Evolutionary conservation across 2,888 invertebrate genomes (phyloP).

Genomic region (Rhorus exstirpatorius): DNA sequence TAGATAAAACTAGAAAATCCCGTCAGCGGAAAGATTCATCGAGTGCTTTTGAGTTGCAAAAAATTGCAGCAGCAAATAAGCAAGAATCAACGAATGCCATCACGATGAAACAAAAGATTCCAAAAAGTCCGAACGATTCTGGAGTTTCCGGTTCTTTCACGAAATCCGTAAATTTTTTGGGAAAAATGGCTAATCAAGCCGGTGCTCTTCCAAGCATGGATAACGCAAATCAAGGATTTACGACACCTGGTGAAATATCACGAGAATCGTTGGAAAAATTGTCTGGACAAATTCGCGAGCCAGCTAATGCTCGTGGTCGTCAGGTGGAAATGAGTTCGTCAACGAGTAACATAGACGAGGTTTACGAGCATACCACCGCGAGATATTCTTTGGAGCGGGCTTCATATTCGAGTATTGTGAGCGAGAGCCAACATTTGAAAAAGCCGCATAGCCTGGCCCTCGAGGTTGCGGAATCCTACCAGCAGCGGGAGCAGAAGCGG

Average conservation of each 20-base stretch:
- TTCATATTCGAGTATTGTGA: neutral
- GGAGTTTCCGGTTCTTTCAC: neutral
- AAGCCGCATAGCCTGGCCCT: neutral
- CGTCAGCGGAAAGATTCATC: neutral
- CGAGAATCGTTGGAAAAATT: constrained; percentile 10
- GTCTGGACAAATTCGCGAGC: constrained; percentile 2
- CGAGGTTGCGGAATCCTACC: neutral
- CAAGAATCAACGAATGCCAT: neutral
- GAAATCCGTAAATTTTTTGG: neutral
- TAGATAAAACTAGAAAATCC: neutral
- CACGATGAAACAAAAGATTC: neutral
- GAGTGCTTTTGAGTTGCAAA: neutral
- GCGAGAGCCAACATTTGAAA: constrained; percentile 2
- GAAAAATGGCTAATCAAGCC: neutral
- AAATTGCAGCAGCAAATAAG: neutral
- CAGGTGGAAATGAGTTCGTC: neutral
- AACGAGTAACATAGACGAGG: neutral
- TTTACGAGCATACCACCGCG: neutral
- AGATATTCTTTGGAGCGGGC: neutral
- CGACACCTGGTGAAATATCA: neutral
- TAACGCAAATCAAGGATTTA: neutral
- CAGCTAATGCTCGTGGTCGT: neutral
- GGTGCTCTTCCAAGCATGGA: constrained; percentile 7
- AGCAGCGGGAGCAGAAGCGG: neutral
- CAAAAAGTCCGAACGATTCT: neutral